Evolutionary conservation across 2,113 vertebrate genomes (phyloP), one percentile per base, ranked within the genome.

Genomic region (Ursus arctos): DNA sequence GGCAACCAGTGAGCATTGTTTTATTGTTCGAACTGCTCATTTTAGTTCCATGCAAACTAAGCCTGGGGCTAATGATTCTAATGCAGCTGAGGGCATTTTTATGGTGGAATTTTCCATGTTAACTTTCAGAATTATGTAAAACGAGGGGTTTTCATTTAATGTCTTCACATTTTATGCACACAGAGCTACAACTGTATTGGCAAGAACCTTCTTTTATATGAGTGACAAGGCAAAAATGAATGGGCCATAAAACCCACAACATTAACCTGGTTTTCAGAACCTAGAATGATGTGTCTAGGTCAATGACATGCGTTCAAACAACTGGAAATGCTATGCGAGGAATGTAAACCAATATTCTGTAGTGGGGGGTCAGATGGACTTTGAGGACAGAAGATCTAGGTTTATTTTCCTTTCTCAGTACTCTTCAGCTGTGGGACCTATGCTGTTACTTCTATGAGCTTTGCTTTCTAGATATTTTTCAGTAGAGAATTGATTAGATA

Each of bases 11-110:
- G 88, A 74, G 91, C 59, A 57, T 92, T 92, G 97, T 94, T 96
- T 96, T 72, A 79, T 86, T 79, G 59, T 93, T 97, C 71, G 92
- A 85, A 97, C 97, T 93, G 88, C 65, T 97, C 96, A 77, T 98
- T 98, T 98, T n/a, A 88, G 69, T 94, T 96, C 91, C 16, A 28
- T 63, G 88, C 57, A 85, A 93, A 71, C 84, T 72, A 90, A 94
- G 71, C 71, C 53, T 49, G 14, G 18, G 63, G 84, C 82, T 81
- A 84, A 96, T n/a, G 65, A 28, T 76, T 57, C 86, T 59, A 72
- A 85, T 91, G 95, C 84, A 94, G 91, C 95, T 97, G 97, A 92
- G 88, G 91, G 76, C 53, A 85, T 92, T 94, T 87, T 92, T 88
- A 91, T 65, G 10, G n/a, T 81, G 81, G 88, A 91, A 91, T 94